Evolutionary conservation across 2,113 vertebrate genomes (phyloP).

Genomic region (Chlamydotis undulata): DNA sequence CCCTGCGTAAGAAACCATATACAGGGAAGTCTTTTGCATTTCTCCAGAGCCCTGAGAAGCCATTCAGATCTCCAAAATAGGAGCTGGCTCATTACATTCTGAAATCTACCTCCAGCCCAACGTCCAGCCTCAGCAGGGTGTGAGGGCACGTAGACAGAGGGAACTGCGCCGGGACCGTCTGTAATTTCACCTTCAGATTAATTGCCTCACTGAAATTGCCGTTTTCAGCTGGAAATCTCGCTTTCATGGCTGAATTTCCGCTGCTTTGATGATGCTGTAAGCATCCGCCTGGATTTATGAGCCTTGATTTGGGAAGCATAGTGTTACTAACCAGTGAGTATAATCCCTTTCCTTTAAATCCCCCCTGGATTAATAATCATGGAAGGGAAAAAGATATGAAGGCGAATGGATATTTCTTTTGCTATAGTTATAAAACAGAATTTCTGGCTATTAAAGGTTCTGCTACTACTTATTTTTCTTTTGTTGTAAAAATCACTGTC

Average conservation of each 20-base stretch:
- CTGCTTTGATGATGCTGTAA: background rate
- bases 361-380: background rate
- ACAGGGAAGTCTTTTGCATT: background rate
- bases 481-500: background rate
- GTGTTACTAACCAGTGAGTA: background rate
- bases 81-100: background rate
- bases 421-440: background rate
- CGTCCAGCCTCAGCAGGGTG: rapidly evolving
- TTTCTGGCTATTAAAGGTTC: background rate
- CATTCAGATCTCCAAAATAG: background rate
- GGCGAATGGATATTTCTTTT: background rate
- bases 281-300: background rate
- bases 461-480: background rate
- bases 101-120: background rate
- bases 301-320: background rate
- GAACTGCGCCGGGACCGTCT: rapidly evolving
- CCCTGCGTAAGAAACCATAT: rapidly evolving
- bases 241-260: rapidly evolving
- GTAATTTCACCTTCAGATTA: background rate
- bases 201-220: background rate
- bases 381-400: background rate
- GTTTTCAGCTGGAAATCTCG: background rate
- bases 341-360: background rate
- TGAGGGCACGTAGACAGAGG: rapidly evolving
- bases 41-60: background rate